Percentiles rank a stretch among this genome's conserved stretches.
phyloP scores from a whole-genome alignment of 2,888 invertebrate genomes.

The Miltochrista miniata region DNA sequence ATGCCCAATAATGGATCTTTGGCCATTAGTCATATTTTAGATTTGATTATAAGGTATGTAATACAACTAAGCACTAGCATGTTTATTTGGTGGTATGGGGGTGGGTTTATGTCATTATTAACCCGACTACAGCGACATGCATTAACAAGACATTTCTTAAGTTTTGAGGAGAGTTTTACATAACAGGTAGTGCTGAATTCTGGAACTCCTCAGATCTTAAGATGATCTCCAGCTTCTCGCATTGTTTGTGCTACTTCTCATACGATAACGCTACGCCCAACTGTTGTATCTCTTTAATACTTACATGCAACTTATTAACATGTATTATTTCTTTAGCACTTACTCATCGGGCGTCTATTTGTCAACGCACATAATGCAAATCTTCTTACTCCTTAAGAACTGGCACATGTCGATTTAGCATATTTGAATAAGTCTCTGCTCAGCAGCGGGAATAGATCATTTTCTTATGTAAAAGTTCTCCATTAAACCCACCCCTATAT shows the following conservation, averaged over 20 bases:
- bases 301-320: slow-evolving; percentile 22
- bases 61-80: slow-evolving; percentile 60
- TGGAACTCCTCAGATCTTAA: slow-evolving; percentile 49
- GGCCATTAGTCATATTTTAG: slow-evolving; percentile 19
- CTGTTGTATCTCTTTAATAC: slow-evolving; percentile 23
- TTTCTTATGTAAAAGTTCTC: slow-evolving; percentile 35
- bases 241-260: slow-evolving; percentile 42
- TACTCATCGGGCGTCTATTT: slow-evolving; percentile 10
- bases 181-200: background rate
- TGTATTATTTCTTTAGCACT: slow-evolving; percentile 16
- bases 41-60: slow-evolving; percentile 20
- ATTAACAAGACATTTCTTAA: slow-evolving; percentile 58
- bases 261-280: slow-evolving; percentile 28
- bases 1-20: slow-evolving; percentile 14
- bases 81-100: slow-evolving; percentile 65
- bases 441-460: slow-evolving; percentile 38
- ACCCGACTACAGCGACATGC: slow-evolving; percentile 50
- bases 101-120: slow-evolving; percentile 81
- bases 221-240: slow-evolving; percentile 40
- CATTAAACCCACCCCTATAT: slow-evolving; percentile 78
- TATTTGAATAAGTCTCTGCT: slow-evolving; percentile 68
- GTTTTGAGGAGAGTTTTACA: slow-evolving; percentile 48
- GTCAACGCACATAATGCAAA: slow-evolving; percentile 28
- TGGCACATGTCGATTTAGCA: slow-evolving; percentile 11
- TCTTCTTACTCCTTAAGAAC: slow-evolving; percentile 14